Evolutionary conservation across 2,113 vertebrate genomes (phyloP).

Genomic region (Mastomys natalensis): DNA sequence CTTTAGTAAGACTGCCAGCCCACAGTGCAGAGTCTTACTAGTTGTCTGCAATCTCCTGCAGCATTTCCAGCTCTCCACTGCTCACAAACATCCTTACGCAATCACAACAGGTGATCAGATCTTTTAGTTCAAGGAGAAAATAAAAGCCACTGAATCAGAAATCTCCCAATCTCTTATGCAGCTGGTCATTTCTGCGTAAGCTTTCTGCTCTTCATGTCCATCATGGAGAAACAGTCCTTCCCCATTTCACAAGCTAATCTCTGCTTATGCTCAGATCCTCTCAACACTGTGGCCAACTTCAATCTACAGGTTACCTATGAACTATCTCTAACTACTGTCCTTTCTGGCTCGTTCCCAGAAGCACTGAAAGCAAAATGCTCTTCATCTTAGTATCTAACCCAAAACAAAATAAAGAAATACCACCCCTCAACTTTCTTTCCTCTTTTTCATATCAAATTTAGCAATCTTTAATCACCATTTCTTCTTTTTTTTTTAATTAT

Average conservation of each 20-base stretch:
- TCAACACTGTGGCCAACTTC: not conserved
- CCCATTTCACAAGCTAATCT: slow-evolving; percentile 1
- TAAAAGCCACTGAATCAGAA: not conserved
- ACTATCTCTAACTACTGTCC: not conserved
- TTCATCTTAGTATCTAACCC: not conserved
- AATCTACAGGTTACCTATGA: not conserved
- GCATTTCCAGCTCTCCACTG: slow-evolving; percentile 1
- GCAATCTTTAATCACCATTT: not conserved
- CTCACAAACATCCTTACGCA: not conserved
- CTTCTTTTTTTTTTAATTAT: not conserved
- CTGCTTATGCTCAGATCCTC: not conserved
- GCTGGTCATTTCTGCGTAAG: not conserved
- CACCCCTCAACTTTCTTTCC: not conserved
- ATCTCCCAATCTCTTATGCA: not conserved
- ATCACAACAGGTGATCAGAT: not conserved
- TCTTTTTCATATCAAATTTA: not conserved
- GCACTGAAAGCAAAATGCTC: not conserved
- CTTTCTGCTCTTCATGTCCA: slow-evolving; percentile 9
- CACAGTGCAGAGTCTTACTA: not conserved
- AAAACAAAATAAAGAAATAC: not conserved
- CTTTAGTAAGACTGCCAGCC: not conserved
- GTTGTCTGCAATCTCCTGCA: not conserved
- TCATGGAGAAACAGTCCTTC: not conserved
- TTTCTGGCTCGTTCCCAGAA: not conserved
- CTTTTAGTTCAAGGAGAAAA: slow-evolving; percentile 38